Evolutionary conservation across 2,113 vertebrate species (phyloP), one percentile per base, ranked within the genome.

Genomic region (Gopherus flavomarginatus): DNA sequence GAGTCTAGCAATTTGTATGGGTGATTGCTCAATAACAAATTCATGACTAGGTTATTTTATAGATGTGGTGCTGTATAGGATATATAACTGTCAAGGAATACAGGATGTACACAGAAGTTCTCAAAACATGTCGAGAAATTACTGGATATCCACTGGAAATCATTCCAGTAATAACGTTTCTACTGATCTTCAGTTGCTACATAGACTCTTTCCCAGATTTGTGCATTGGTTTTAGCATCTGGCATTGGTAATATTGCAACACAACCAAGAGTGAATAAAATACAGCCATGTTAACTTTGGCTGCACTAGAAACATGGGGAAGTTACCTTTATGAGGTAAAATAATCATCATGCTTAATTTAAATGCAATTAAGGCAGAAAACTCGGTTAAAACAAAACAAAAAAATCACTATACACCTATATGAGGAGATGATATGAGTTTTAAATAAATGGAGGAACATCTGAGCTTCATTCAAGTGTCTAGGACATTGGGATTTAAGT

Each of bases 21-120:
- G 26, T 88, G 1, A 0, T 62, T 44, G 24, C 22, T 84, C 47
- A 31, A 31, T 5, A 1, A 14, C 1, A 81, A 79, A 27, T 56
- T 94, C 35, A 2, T n/a, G 9, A 22, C 75, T 26, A 53, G 42
- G 16, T 75, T 57, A 26, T 88, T 86, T 81, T 4, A 6, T 19
- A n/a, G 38, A 13, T 42, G 6, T 29, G 24, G 24, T 6, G 29
- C 8, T 4, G 14, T 14, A 3, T 81, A 31, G 13, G 42, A 14
- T 86, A 1, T 11, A 8, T 8, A 42, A 65, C 8, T 52, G 49
- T 29, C 1, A 2, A 14, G 38, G 56, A 69, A 3, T 59, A 14
- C 7, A 21, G 57, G 42, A 16, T 50, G 80, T 59, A 50, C 57
- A 50, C 72, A 56, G 50, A 50, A 85, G 54, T 72, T 38, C 62